Evolutionary conservation across 2,888 invertebrate genomes (phyloP), one percentile per base, ranked within the genome.

Genomic region (Catocala nupta): DNA sequence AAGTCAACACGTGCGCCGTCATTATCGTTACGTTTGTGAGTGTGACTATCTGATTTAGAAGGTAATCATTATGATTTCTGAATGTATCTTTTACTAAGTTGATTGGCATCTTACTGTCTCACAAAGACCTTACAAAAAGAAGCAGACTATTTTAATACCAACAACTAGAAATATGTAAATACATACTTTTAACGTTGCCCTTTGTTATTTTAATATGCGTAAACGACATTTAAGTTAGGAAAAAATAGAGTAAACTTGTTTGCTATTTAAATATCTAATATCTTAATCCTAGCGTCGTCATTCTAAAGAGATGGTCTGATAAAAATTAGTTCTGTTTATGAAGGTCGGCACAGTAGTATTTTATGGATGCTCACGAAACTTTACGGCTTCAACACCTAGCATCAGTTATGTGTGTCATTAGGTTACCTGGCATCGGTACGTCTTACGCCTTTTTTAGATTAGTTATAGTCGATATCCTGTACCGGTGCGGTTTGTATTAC

Each of bases 391-490:
- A 33, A 59, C 48, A 44, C 5, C 62, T 54, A 56, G 48, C 51
- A 61, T 62, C 55, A 56, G 51, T 68, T 81, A n/a, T n/a, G 78
- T 87, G 71, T 87, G 88, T 85, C 84, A 89, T 82, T 83, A 81
- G 88, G 90, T 89, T 84, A 87, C 81, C 81, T 82, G 82, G 78
- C 77, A 68, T 78, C 76, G 66, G 78, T 72, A 71, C 79, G 78
- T 55, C 71, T 77, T 81, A 81, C 78, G 75, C 88, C 87, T 85
- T 90, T 5, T 88, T 90, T 77, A 71, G 84, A 83, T 84, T 75
- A 81, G 79, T 83, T 85, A 87, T 85, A 82, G 82, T 80, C 85
- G 75, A 87, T 87, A 87, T 91, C 89, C 90, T 90, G 88, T 83
- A 71, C 75, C 67, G 77, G 70, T 78, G 76, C 78, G 73, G 80